These are phyloP conservation scores for Microcebus griseorufus DNA, from an alignment of 2,113 vertebrate species.

Conservation along the genomic window DNA sequence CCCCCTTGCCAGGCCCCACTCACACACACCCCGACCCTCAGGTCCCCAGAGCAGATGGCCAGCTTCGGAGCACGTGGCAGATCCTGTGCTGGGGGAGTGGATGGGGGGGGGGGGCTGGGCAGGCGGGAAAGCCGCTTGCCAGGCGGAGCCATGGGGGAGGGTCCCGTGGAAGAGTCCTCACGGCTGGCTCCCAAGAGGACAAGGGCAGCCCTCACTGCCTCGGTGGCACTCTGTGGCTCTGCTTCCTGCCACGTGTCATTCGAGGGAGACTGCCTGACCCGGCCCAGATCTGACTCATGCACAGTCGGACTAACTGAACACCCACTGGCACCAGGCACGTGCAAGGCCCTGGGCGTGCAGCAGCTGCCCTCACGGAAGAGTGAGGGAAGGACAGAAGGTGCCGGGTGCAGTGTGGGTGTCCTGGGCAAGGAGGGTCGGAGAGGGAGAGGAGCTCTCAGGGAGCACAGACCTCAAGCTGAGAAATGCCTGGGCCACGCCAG, in stretches of 20 bases:
- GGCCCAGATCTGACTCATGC: too few species aligned
- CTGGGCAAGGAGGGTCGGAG: too few species aligned
- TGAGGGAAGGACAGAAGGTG: background rate
- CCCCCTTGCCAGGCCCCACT: background rate
- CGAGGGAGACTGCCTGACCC: background rate
- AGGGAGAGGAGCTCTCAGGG: background rate
- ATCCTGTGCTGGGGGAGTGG: background rate
- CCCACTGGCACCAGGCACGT: too few species aligned
- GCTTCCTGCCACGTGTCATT: background rate
- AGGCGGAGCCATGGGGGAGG: background rate
- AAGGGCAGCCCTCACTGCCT: background rate
- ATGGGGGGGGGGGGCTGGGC: background rate
- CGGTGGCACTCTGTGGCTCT: background rate
- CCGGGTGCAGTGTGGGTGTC: background rate
- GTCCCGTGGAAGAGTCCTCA: too few species aligned
- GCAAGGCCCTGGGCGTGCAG: background rate
- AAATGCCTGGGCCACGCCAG: background rate
- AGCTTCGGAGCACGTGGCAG: fast-evolving
- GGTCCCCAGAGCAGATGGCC: background rate
- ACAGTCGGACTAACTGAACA: background rate
- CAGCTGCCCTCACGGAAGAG: background rate
- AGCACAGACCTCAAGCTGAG: background rate
- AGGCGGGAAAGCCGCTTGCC: background rate
- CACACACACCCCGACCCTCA: fast-evolving
- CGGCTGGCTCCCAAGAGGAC: fast-evolving